Conservation (phyloP, 2,113 vertebrate species). For the Pavo muticus region DNA sequence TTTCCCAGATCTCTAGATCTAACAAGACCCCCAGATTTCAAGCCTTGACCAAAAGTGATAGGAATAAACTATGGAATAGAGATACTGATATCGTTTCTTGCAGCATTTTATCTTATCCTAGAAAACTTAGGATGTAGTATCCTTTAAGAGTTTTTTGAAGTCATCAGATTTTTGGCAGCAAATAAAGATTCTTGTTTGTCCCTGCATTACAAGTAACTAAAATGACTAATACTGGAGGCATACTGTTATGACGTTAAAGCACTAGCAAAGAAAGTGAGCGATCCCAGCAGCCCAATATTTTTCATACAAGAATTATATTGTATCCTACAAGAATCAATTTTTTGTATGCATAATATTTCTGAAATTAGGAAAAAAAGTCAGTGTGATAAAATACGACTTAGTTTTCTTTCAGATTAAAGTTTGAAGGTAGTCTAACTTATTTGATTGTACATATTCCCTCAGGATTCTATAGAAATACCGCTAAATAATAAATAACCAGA, state of each 20-base stretch:
- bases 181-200: background rate
- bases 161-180: background rate
- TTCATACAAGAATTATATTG: background rate
- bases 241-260: background rate
- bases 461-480: background rate
- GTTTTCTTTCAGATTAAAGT: background rate
- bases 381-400: background rate
- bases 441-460: background rate
- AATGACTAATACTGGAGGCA: background rate
- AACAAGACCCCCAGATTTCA: background rate
- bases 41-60: background rate
- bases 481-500: background rate
- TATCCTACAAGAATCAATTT: background rate
- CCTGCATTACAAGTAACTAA: background rate
- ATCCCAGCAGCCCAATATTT: background rate
- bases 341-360: background rate
- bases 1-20: background rate
- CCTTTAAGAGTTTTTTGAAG: background rate
- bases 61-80: background rate
- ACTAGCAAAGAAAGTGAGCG: background rate
- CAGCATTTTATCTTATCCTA: background rate
- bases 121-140: background rate
- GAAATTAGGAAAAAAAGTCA: background rate
- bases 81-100: background rate
- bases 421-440: background rate